Conservation (phyloP, 2,888 invertebrate genomes). For the Agrotis ipsilon region DNA sequence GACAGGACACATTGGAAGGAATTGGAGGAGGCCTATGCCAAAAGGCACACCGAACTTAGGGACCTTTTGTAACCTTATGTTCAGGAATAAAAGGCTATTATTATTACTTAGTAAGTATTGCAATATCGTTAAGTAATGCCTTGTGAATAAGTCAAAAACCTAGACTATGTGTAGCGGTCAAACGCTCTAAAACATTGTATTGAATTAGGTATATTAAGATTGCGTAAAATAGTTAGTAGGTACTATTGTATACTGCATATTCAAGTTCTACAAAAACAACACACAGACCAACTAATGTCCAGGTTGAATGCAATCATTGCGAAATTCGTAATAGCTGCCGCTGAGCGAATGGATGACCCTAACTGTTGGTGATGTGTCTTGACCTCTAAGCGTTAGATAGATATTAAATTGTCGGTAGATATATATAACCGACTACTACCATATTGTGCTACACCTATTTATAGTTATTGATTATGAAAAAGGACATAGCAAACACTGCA, state of each 20-base stretch:
- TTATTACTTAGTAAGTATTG: slow-evolving; percentile 11
- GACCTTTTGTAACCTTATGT: no score
- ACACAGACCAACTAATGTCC: slow-evolving; percentile 42
- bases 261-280: slow-evolving; percentile 40
- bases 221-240: slow-evolving; percentile 42
- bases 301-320: slow-evolving; percentile 59
- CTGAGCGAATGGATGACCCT: slow-evolving; percentile 76
- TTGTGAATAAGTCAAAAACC: slow-evolving; percentile 39
- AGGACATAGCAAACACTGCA: neutral
- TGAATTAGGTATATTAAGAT: slow-evolving; percentile 53
- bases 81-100: no score
- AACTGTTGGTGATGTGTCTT: slow-evolving; percentile 66
- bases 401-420: slow-evolving; percentile 13
- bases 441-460: neutral
- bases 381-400: slow-evolving; percentile 65
- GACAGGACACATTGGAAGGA: no score
- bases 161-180: slow-evolving; percentile 47
- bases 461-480: neutral
- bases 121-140: slow-evolving; percentile 35
- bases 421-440: no score
- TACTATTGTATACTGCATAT: slow-evolving; percentile 24
- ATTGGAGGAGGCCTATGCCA: no score
- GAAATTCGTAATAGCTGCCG: slow-evolving; percentile 67
- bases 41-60: no score
- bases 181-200: slow-evolving; percentile 21